Conservation (phyloP, 2,113 vertebrate genomes). For the Ardeotis arabs region DNA sequence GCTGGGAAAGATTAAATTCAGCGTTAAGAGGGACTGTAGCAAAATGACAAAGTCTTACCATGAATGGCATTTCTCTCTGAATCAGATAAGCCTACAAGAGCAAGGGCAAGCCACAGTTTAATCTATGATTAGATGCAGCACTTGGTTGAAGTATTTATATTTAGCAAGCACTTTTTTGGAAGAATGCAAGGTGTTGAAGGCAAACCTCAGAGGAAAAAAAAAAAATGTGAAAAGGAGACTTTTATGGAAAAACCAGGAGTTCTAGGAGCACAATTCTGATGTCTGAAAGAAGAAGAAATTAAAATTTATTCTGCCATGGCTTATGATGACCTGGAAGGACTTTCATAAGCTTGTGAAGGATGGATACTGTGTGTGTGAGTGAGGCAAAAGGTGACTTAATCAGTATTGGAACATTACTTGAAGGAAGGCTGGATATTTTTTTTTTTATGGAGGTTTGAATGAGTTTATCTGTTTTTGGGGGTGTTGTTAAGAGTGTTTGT, state of each 20-base stretch:
- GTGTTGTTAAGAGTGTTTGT: slow-evolving; percentile 59
- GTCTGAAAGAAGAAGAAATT: slow-evolving; percentile 18
- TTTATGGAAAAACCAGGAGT: background rate
- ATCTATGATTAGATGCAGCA: slow-evolving; percentile 33
- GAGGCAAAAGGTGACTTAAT: slow-evolving; percentile 41
- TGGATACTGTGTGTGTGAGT: slow-evolving; percentile 5
- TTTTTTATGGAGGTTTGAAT: slow-evolving; percentile 62
- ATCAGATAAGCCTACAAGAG: background rate
- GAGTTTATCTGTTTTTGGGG: slow-evolving; percentile 42
- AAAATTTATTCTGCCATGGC: slow-evolving; percentile 19
- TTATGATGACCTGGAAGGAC: slow-evolving; percentile 24
- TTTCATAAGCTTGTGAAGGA: slow-evolving; percentile 49
- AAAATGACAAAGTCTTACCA: background rate
- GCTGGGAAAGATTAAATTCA: background rate
- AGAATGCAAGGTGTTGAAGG: slow-evolving; percentile 37
- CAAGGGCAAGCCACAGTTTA: background rate
- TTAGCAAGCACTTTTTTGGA: slow-evolving; percentile 70
- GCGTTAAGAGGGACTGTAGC: background rate
- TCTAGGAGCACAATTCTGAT: slow-evolving; percentile 71
- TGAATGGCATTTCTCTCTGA: background rate
- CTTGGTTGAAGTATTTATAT: slow-evolving; percentile 59
- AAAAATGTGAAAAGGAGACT: slow-evolving; percentile 62
- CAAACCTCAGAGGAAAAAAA: slow-evolving; percentile 44
- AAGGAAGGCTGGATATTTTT: slow-evolving; percentile 65
- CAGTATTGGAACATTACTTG: slow-evolving; percentile 79